A percentile compares a stretch with the other conserved stretches of the same genome.
phyloP scores from a whole-genome alignment of 2,113 vertebrate species.

The Datnioides undecimradiatus region DNA sequence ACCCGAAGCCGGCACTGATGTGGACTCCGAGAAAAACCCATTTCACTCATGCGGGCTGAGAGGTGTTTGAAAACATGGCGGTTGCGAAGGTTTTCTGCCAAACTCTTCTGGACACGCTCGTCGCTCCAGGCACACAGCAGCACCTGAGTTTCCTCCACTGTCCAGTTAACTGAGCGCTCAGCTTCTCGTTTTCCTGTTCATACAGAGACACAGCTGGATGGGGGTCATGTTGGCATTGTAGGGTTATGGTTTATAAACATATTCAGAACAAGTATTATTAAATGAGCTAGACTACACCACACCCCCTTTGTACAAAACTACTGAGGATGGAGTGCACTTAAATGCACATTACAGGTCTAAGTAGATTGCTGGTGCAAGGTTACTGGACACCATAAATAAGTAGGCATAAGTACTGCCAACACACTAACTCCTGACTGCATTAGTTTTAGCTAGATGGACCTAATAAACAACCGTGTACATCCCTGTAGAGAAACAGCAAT shows the following conservation, averaged over 20 bases:
- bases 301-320: background rate
- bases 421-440: background rate
- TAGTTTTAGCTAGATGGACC: too few species aligned
- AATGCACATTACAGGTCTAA: too few species aligned
- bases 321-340: background rate
- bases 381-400: background rate
- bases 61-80: conserved; percentile 77
- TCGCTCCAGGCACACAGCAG: conserved; percentile 78
- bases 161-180: conserved; percentile 77
- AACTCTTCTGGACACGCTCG: conserved; percentile 74
- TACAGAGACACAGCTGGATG: background rate
- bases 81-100: conserved; percentile 76
- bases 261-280: background rate
- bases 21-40: conserved; percentile 69
- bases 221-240: too few species aligned
- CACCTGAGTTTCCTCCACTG: conserved; percentile 75
- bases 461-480: too few species aligned
- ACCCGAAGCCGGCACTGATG: conserved; percentile 77
- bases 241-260: background rate
- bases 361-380: too few species aligned
- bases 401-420: background rate
- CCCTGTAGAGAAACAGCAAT: too few species aligned
- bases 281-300: background rate
- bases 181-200: conserved; percentile 70
- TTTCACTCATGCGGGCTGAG: conserved; percentile 70